Conservation (phyloP, 1,140 invertebrate species). For the Elymnias hypermnestra region DNA sequence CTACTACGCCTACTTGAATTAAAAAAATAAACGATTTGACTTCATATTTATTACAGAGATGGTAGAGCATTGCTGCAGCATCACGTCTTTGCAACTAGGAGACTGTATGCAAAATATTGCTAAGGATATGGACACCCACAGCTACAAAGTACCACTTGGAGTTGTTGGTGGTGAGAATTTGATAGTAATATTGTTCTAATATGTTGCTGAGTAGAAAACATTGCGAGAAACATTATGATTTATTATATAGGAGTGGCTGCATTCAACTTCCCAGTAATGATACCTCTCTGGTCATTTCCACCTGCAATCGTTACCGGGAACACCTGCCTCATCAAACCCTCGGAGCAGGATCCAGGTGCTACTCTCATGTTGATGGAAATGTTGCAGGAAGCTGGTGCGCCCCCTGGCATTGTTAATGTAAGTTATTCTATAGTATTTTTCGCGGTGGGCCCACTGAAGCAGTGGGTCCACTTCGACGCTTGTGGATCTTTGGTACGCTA, state of each 20-base stretch:
- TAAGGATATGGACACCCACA: constrained; percentile 95
- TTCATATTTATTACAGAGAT: constrained; percentile 88
- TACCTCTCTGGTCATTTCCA: constrained; percentile 99
- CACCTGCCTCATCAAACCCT: constrained; percentile 89
- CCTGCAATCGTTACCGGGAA: constrained; percentile 94
- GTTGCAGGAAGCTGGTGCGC: constrained; percentile 92
- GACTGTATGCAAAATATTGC: constrained; percentile 94
- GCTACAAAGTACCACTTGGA: constrained; percentile 92
- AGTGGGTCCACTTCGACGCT: too few species aligned
- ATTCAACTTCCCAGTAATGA: constrained; percentile 99
- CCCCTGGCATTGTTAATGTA: constrained; percentile 94
- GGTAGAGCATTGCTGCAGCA: constrained; percentile 96
- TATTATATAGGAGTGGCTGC: constrained; percentile 92
- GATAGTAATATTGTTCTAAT: not conserved
- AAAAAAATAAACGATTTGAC: too few species aligned
- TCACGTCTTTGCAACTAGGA: constrained; percentile 93
- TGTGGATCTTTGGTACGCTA: too few species aligned
- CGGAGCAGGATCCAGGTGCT: constrained; percentile 97
- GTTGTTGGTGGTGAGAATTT: constrained; percentile 81
- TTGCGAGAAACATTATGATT: constrained; percentile 18
- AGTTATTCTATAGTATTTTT: constrained; percentile 24
- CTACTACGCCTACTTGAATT: too few species aligned
- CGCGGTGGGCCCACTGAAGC: not conserved
- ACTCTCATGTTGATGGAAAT: constrained; percentile 96
- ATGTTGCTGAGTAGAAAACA: not conserved